Evolutionary conservation across 2,797 vertebrate species (phyloP).

Genomic region (Coregonus suidteri): DNA sequence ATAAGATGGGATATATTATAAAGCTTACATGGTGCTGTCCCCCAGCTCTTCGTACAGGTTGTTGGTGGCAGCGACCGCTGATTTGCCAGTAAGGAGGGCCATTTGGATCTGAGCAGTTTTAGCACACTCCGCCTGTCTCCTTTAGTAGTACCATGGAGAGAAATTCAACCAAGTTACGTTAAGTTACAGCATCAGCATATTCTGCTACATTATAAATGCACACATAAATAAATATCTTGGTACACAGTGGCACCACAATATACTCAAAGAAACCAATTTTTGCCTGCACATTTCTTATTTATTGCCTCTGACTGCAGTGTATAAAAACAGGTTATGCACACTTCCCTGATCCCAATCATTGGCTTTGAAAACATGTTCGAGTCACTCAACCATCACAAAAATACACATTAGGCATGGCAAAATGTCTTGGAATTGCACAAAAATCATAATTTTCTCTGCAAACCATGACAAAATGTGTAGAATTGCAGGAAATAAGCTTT

Average conservation of each 20-base stretch:
- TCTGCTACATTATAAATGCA: constrained; percentile 26
- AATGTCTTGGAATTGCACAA: not conserved
- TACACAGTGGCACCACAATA: constrained; percentile 4
- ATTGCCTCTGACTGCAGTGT: constrained; percentile 12
- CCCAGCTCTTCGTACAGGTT: constrained; percentile 97
- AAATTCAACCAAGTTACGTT: constrained; percentile 19
- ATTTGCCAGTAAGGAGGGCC: constrained; percentile 89
- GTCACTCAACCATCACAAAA: not conserved
- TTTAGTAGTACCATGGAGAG: constrained; percentile 43
- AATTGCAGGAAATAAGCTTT: no score
- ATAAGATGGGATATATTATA: not conserved
- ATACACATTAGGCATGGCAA: no score
- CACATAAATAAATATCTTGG: constrained; percentile 6
- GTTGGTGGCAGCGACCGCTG: constrained; percentile 78
- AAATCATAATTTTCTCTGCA: not conserved
- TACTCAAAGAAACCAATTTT: constrained; percentile 23
- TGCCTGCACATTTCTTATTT: constrained; percentile 28
- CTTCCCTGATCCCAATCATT: constrained; percentile 32
- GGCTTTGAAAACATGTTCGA: constrained; percentile 36
- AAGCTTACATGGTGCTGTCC: constrained; percentile 92
- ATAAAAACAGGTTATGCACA: not conserved
- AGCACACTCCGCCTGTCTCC: constrained; percentile 94
- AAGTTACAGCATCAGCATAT: constrained; percentile 23
- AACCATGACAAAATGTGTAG: no score
- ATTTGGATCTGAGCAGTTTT: constrained; percentile 97